Conservation (phyloP, 1,140 invertebrate genomes). For the Drosophila erecta region DNA sequence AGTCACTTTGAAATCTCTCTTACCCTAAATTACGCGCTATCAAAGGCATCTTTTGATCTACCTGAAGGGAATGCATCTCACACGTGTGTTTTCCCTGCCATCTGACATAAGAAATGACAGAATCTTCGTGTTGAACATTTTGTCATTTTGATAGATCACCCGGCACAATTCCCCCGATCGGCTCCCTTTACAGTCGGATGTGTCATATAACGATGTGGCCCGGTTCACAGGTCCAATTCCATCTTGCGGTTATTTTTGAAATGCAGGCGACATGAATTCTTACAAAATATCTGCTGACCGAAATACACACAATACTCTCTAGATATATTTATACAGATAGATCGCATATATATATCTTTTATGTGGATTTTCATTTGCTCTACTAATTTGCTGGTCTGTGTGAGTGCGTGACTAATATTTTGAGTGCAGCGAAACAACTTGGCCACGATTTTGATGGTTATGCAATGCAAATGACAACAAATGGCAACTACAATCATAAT, state of each 20-base stretch:
- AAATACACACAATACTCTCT: conserved; percentile 49
- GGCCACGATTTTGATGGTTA: conserved; percentile 70
- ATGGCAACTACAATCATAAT: conserved; percentile 55
- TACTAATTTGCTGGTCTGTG: conserved; percentile 70
- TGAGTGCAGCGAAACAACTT: conserved; percentile 65
- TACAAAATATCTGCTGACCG: conserved; percentile 67
- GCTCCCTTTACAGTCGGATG: conserved; percentile 45
- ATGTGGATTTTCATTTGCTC: conserved; percentile 67
- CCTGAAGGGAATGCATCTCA: conserved; percentile 40
- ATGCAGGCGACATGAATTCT: conserved; percentile 78
- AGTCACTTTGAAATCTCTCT: conserved; percentile 19
- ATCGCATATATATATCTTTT: conserved; percentile 40
- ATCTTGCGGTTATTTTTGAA: conserved; percentile 75
- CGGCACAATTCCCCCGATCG: conserved; percentile 1
- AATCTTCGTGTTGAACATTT: conserved; percentile 47
- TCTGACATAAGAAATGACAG: conserved; percentile 35
- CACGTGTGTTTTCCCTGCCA: conserved; percentile 14
- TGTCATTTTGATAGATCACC: conserved; percentile 70
- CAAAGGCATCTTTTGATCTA: conserved; percentile 22
- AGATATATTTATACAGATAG: conserved; percentile 47
- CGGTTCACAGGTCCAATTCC: conserved; percentile 52
- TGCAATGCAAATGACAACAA: conserved; percentile 58
- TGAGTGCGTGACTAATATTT: conserved; percentile 78
- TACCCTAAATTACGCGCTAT: conserved; percentile 25
- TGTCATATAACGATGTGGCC: conserved; percentile 41